Conservation (phyloP, 1,140 invertebrate genomes). For the Pseudomyrmex gracilis region DNA sequence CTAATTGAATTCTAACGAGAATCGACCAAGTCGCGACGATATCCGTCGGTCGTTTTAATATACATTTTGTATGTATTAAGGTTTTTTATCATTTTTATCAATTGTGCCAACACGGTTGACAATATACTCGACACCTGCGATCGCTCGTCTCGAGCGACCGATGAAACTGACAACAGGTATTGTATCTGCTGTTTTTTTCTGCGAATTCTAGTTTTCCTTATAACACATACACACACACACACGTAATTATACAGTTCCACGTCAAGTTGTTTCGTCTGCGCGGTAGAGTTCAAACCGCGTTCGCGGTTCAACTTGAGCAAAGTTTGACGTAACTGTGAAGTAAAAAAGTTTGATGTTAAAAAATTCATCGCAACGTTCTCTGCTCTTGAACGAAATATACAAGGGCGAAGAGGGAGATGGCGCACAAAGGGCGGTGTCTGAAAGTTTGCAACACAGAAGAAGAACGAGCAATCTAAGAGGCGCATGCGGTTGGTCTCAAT, state of each 20-base stretch:
- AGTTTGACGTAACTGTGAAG: background rate
- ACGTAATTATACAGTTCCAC: background rate
- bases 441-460: background rate
- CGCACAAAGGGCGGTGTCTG: background rate
- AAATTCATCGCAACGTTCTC: background rate
- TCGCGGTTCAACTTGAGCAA: too few species aligned
- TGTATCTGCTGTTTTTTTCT: background rate
- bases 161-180: constrained; percentile 12
- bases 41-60: background rate
- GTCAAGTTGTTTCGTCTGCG: too few species aligned
- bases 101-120: background rate
- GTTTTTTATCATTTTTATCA: background rate
- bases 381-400: background rate
- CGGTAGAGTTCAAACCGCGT: too few species aligned
- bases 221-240: too few species aligned
- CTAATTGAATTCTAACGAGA: constrained; percentile 61
- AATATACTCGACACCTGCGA: background rate
- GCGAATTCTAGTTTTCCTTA: background rate
- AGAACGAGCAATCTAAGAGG: background rate
- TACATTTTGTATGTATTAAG: background rate
- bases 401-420: background rate
- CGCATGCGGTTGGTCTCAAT: background rate
- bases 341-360: constrained; percentile 16
- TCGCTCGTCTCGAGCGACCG: background rate
- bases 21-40: constrained; percentile 8